These are phyloP conservation scores for Gisinianus flammeolus DNA, from an alignment of 2,888 invertebrate genomes.

Conservation along the genomic window DNA sequence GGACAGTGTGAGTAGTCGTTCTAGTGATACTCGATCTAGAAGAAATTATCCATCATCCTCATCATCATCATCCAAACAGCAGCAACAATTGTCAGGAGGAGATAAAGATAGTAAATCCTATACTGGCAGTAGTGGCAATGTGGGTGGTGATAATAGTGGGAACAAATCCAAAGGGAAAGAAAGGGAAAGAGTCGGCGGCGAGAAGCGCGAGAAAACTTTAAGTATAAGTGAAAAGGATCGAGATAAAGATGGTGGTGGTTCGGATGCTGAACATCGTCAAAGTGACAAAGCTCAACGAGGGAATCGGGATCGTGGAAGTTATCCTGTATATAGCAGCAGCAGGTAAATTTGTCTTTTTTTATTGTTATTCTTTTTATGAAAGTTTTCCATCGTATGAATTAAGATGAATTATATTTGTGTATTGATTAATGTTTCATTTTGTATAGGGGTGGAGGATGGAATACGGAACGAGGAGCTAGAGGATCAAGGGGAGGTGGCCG, in stretches of 20 bases:
- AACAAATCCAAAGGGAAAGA: conserved; percentile 9
- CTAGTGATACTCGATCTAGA: conserved; percentile 23
- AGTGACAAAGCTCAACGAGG: conserved; percentile 31
- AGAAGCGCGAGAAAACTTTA: conserved; percentile 35
- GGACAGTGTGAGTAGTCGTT: conserved; percentile 36
- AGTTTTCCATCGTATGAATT: neutral
- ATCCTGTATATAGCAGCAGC: conserved; percentile 46
- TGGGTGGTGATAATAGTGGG: neutral
- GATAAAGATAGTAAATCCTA: conserved; percentile 10
- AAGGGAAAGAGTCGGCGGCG: neutral
- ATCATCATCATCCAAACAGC: conserved; percentile 37
- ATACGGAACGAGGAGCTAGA: neutral
- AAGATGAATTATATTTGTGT: neutral
- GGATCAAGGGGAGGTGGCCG: conserved; percentile 28
- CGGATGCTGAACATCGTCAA: neutral
- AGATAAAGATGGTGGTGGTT: neutral
- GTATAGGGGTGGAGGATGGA: conserved; percentile 6
- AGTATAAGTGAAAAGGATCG: conserved; percentile 20
- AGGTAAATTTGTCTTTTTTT: neutral
- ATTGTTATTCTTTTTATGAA: neutral
- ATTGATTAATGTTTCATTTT: neutral
- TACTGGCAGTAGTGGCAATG: conserved; percentile 1
- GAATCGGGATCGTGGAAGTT: conserved; percentile 48
- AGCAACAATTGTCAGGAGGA: conserved; percentile 19
- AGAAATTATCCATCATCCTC: conserved; percentile 7